Percentiles rank a stretch among this genome's conserved stretches.
These are phyloP conservation scores for Aphyosemion australe DNA, from an alignment of 2,113 vertebrate genomes.

Conservation along the genomic window DNA sequence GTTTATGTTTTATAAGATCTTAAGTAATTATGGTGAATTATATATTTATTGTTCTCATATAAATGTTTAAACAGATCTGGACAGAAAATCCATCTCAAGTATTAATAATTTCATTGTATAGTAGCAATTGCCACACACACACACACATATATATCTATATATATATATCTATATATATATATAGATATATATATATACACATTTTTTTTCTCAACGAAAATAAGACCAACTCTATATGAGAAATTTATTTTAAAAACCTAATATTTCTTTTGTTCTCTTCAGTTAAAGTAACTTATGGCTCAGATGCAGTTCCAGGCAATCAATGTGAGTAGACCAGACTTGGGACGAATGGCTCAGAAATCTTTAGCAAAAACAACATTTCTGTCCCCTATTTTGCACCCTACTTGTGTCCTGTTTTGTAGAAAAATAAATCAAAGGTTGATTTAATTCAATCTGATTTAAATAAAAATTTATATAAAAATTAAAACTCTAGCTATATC, in stretches of 20 bases:
- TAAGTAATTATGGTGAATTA: conserved; percentile 1
- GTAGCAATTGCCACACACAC: conserved; percentile 78
- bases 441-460: background rate
- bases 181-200: conserved; percentile 61
- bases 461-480: background rate
- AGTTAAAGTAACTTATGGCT: conserved; percentile 77
- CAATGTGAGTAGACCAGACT: conserved; percentile 55
- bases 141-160: too few relatives aligned
- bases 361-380: conserved; percentile 9
- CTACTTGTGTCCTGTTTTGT: conserved; percentile 5
- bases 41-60: background rate
- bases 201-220: conserved; percentile 65
- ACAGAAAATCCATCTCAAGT: conserved; percentile 59
- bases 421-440: background rate
- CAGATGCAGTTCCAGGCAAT: conserved; percentile 79
- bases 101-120: conserved; percentile 69
- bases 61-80: conserved; percentile 27
- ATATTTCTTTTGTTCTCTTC: conserved; percentile 56
- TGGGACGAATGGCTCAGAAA: conserved; percentile 30
- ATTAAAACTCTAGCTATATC: conserved; percentile 12
- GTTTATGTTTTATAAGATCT: background rate
- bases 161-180: conserved; percentile 57
- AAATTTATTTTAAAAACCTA: conserved; percentile 59
- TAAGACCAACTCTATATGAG: conserved; percentile 72
- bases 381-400: conserved; percentile 2